Conservation (phyloP, 2,113 vertebrate genomes). For the Papio anubis region DNA sequence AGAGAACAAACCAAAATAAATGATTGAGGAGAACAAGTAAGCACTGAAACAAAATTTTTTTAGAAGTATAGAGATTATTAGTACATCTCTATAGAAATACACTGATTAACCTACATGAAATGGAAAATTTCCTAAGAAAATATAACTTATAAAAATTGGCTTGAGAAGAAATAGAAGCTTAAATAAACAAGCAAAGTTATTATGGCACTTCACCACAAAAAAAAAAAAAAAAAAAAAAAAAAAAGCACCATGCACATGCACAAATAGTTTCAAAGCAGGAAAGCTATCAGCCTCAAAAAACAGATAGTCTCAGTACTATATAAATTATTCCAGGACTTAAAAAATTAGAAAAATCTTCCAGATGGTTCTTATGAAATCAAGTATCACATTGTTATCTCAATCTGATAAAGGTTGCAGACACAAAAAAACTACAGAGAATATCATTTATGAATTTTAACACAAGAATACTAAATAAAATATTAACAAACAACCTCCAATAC, state of each 20-base stretch:
- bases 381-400: not conserved
- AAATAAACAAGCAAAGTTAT: slow-evolving; percentile 18
- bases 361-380: not conserved
- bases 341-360: not conserved
- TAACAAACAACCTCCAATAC: not conserved
- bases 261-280: not conserved
- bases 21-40: not conserved
- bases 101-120: not conserved
- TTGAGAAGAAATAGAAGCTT: not conserved
- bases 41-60: not conserved
- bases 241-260: not conserved
- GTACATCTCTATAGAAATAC: not conserved
- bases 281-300: not conserved
- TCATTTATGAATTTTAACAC: not conserved
- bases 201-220: not conserved
- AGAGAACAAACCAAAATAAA: not conserved
- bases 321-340: not conserved
- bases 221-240: too few relatives aligned
- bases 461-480: slow-evolving; percentile 6
- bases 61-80: not conserved
- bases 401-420: not conserved
- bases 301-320: not conserved
- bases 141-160: not conserved
- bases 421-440: not conserved
- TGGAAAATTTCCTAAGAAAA: not conserved